Conservation (phyloP, 1,140 invertebrate genomes). For the Acromyrmex charruanus region DNA sequence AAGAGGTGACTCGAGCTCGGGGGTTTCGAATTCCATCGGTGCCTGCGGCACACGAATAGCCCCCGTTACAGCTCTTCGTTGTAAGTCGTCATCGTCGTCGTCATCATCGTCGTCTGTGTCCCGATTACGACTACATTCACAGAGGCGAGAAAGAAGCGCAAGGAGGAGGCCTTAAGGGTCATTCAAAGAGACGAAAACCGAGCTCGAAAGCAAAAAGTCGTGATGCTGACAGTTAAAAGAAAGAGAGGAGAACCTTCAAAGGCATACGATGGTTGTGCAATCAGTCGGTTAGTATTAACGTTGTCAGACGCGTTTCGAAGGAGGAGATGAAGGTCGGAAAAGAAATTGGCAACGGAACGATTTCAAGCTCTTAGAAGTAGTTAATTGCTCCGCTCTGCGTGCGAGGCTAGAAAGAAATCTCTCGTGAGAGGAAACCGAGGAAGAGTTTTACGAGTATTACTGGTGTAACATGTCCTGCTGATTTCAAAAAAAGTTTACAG, state of each 20-base stretch:
- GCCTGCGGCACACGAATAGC: slow-evolving; percentile 48
- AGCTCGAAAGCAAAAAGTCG: slow-evolving; percentile 12
- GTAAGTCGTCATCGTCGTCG: slow-evolving; percentile 18
- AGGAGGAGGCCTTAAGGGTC: slow-evolving; percentile 18
- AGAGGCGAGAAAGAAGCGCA: slow-evolving; percentile 18
- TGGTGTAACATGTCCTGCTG: slow-evolving; percentile 38
- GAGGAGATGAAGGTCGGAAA: neutral
- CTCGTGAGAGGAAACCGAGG: neutral
- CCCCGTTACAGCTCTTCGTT: slow-evolving; percentile 12
- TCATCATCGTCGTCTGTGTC: slow-evolving; percentile 26
- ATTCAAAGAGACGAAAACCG: slow-evolving; percentile 16
- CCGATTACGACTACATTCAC: neutral
- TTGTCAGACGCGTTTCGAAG: slow-evolving; percentile 1
- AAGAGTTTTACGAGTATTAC: slow-evolving; percentile 50
- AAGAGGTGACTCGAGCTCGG: slow-evolving; percentile 21
- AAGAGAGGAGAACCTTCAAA: slow-evolving; percentile 46
- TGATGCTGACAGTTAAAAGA: neutral
- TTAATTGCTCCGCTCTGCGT: slow-evolving; percentile 64
- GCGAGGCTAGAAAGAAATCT: neutral
- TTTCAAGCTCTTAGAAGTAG: slow-evolving; percentile 64
- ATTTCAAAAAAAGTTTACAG: slow-evolving; percentile 56
- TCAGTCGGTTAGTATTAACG: slow-evolving; percentile 35
- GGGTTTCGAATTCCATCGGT: slow-evolving; percentile 60
- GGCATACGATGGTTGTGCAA: slow-evolving; percentile 43
- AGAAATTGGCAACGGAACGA: slow-evolving; percentile 52